These are phyloP conservation scores for Ailuropoda melanoleuca DNA, from an alignment of 2,113 vertebrate genomes.

Conservation along the genomic window DNA sequence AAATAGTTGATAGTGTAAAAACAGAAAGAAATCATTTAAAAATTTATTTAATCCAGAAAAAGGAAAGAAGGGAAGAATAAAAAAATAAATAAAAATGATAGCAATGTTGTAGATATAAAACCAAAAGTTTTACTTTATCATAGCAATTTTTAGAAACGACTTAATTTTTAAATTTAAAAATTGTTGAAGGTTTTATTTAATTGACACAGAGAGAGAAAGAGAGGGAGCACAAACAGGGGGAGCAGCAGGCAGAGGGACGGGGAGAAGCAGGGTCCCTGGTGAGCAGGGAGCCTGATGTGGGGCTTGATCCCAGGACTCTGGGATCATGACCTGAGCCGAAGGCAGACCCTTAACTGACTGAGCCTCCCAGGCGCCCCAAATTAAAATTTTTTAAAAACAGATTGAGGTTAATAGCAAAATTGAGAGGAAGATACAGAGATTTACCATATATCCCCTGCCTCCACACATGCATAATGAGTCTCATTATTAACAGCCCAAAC, in stretches of 20 bases:
- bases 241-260: too few relatives aligned
- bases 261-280: too few relatives aligned
- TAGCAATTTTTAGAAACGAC: not conserved
- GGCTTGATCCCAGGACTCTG: too few relatives aligned
- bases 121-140: not conserved
- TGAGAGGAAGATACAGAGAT: not conserved
- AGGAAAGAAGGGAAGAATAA: not conserved
- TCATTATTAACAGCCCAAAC: not conserved
- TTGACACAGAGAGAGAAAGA: too few relatives aligned
- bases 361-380: not conserved
- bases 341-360: too few relatives aligned
- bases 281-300: too few relatives aligned
- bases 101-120: not conserved
- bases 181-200: too few relatives aligned
- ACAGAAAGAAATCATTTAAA: not conserved
- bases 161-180: not conserved
- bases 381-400: not conserved
- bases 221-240: too few relatives aligned
- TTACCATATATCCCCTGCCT: not conserved
- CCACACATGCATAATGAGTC: not conserved
- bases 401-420: not conserved
- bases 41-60: not conserved
- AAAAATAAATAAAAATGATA: not conserved
- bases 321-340: too few relatives aligned
- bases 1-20: not conserved